Base-by-base conservation (phyloP, 2,888 invertebrate species). In the Sinodicranocentrus sp. region DNA sequence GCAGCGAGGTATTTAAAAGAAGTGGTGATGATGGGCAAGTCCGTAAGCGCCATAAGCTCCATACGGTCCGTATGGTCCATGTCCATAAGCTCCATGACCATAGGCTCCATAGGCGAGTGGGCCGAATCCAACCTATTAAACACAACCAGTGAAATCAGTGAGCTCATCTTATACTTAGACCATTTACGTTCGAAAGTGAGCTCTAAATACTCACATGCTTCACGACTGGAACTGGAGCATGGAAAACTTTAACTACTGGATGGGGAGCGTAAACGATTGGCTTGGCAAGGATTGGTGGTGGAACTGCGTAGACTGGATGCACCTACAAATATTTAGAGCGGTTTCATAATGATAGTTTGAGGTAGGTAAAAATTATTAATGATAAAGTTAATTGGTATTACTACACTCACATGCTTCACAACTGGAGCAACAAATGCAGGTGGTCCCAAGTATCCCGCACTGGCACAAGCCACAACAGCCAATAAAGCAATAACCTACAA, bases 401-500 rank as follows among this genome's bases (percentile, higher is more conserved):
- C 5, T 17, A 6, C 6, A 67, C 52, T 10, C 67, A 82, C 76
- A 21, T 43, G 21, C 63, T 82, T 82, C 43, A 83, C 72, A n/a
- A 83, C 65, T 54, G 82, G 73, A 63, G 71, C 76, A n/a, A 25
- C 17, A 26, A 83, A 15, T 8, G 72, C 65, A 13, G 73, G 52
- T 3, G 52, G 70, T 23, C 68, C 82, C 23, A 76, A 70, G 23
- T 57, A 25, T 17, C 83, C 83, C 21, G 83, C 83, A 44, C 25
- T 71, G 19, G 48, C 83, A 65, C 83, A 83, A 23, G 83, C 83
- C 44, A 52, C 83, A 25, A 77, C 52, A 5, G 83, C 83, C 33
- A 83, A 71, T 59, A 83, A 59, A 65, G 83, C 77, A n/a, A 83
- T 48, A 23, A 72, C 65, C 83, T 83, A 72, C 21, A 68, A 39